A percentile compares a stretch with the other conserved stretches of the same genome.
phyloP scores from a whole-genome alignment of 2,888 invertebrate species.

The Mythimna lalbum region DNA sequence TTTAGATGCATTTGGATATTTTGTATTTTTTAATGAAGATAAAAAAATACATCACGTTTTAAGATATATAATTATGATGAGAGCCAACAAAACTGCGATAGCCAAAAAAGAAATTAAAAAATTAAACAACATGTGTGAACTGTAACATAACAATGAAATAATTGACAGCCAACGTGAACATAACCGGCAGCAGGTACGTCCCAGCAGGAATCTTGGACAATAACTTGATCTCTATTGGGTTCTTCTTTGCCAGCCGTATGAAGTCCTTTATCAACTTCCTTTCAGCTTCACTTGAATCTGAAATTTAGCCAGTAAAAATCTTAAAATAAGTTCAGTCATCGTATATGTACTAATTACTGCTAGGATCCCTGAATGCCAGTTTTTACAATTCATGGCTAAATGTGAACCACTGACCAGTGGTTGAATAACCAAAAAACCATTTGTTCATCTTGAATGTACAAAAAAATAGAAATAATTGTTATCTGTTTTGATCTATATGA shows the following conservation, averaged over 20 bases:
- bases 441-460: too few relatives aligned
- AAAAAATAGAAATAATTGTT: too few relatives aligned
- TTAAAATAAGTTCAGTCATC: neutral
- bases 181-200: constrained; percentile 27
- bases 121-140: constrained; percentile 18
- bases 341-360: neutral
- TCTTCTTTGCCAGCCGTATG: constrained; percentile 26
- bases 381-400: neutral
- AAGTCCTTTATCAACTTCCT: constrained; percentile 17
- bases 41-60: too few relatives aligned
- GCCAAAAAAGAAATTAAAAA: too few relatives aligned
- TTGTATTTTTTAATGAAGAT: too few relatives aligned
- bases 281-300: constrained; percentile 15
- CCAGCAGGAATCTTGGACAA: constrained; percentile 27
- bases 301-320: neutral
- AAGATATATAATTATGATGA: too few relatives aligned
- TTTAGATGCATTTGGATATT: too few relatives aligned
- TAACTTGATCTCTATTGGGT: constrained; percentile 14
- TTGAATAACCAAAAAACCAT: too few relatives aligned
- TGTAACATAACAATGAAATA: constrained; percentile 22
- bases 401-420: too few relatives aligned
- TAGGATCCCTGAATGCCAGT: neutral
- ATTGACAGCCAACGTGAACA: constrained; percentile 19
- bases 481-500: too few relatives aligned
- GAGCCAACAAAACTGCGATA: too few relatives aligned